Base-by-base conservation (phyloP, 1,140 invertebrate genomes). In the Oreohelix idahoensis region DNA sequence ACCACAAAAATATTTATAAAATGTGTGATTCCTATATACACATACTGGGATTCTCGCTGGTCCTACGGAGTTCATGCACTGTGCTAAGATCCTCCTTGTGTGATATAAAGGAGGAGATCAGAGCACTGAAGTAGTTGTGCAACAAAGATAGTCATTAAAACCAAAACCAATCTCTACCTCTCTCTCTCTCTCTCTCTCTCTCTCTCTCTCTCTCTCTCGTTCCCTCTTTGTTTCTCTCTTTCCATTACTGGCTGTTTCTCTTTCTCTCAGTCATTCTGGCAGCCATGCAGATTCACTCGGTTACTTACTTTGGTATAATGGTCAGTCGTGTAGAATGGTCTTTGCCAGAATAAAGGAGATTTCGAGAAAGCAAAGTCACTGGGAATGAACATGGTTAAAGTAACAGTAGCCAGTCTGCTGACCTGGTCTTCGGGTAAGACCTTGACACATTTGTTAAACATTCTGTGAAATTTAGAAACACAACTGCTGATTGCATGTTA, bases 361-460 rank as follows among this genome's bases (percentile, higher is more conserved):
- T 90, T 90, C 15, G 86, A 84, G 73, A 90, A 88, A 10, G 88
- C 89, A 15, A 84, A 85, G 53, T 90, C 87, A 1, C 86, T 89
- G 26, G 90, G 90, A 39, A 89, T 84, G 80, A 91, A 90, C 2
- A 90, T 51, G 15, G 90, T 91, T 20, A 87, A 10, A 38, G 63
- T 5, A 39, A 51, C 1, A 63, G 69, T n/a, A 26, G 74, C 45
- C 29, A 76, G 45, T 23, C 32, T 76, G 29, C 29, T 35, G 10
- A 45, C 53, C 45, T 49, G 23, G 17, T n/a, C 38, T 13, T 35
- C n/a, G 0, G 83, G 75, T 1, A 86, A 73, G 35, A 79, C 70
- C 1, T 84, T 82, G 11, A 89, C 39, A 39, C 83, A 79, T n/a
- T 81, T 29, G 20, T 66, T 83, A 51, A 89, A 84, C 32, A 78